A percentile compares a stretch with the other conserved stretches of the same genome.
phyloP scores from a whole-genome alignment of 2,113 vertebrate species.

The Triplophysa tibetana region DNA sequence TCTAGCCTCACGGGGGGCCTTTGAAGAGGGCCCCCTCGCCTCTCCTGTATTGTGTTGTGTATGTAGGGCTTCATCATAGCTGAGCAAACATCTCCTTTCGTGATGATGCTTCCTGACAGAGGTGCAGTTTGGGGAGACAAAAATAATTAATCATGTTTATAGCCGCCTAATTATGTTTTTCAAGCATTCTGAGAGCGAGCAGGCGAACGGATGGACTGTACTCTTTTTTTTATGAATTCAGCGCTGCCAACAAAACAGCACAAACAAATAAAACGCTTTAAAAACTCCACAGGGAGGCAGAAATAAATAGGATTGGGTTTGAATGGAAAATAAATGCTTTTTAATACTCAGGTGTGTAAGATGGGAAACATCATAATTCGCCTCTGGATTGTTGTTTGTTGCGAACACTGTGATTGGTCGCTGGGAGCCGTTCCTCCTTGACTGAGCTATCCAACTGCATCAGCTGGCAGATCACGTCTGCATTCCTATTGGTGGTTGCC shows the following conservation, averaged over 20 bases:
- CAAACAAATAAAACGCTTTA: slow-evolving; percentile 11
- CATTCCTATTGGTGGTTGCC: background rate
- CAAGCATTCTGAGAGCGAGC: slow-evolving; percentile 4
- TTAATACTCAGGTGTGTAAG: background rate
- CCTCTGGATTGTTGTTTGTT: no score
- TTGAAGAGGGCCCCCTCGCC: slow-evolving; percentile 11
- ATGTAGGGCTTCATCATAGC: background rate
- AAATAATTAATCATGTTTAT: slow-evolving; percentile 27
- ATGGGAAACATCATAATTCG: background rate
- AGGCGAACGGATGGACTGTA: background rate
- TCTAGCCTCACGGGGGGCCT: slow-evolving; percentile 46
- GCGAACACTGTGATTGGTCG: background rate
- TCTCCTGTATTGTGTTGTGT: background rate
- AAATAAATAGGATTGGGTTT: background rate
- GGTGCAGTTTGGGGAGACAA: background rate
- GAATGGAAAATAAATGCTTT: background rate
- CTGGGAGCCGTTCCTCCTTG: background rate
- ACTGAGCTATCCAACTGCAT: background rate
- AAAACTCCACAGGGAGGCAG: background rate
- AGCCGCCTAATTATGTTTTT: slow-evolving; percentile 28
- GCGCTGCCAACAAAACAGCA: background rate
- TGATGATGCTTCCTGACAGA: slow-evolving; percentile 19
- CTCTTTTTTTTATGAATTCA: slow-evolving; percentile 5
- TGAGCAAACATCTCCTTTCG: background rate
- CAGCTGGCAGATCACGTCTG: background rate